phyloP scores from a whole-genome alignment of 2,113 vertebrate species.

The Cavia porcellus region DNA sequence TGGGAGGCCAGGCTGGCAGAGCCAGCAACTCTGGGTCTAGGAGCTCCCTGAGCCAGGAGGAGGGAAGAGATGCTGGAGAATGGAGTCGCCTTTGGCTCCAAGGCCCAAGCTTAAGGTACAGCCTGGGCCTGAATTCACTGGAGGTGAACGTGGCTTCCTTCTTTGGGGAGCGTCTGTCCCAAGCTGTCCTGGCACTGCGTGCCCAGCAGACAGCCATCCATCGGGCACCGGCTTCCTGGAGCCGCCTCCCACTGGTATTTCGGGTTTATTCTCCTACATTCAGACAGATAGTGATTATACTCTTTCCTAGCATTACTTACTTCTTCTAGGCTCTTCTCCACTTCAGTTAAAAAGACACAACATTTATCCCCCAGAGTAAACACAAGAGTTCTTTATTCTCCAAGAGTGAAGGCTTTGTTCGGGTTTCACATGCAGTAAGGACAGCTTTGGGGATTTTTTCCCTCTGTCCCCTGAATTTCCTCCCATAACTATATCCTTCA shows the following conservation, averaged over 20 bases:
- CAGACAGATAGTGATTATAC: background rate
- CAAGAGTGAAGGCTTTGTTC: conserved; percentile 41
- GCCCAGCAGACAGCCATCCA: background rate
- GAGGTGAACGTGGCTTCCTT: background rate
- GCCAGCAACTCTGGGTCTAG: background rate
- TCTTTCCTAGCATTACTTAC: background rate
- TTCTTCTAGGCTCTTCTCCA: background rate
- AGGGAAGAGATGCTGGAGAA: background rate
- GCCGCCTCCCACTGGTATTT: background rate
- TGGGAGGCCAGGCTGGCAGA: background rate
- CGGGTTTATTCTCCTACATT: background rate
- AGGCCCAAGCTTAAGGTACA: background rate
- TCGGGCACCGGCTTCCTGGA: background rate
- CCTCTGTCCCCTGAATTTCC: background rate
- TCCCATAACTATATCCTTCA: background rate
- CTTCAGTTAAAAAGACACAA: background rate
- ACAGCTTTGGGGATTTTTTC: background rate
- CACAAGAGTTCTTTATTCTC: background rate
- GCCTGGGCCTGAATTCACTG: background rate
- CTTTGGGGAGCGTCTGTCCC: background rate
- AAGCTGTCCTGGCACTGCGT: fast-evolving
- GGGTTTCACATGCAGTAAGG: background rate
- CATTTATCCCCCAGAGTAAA: background rate
- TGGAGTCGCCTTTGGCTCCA: background rate
- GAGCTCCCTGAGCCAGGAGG: background rate